Conservation (phyloP, 1,140 invertebrate genomes). For the Orchestia grillus region DNA sequence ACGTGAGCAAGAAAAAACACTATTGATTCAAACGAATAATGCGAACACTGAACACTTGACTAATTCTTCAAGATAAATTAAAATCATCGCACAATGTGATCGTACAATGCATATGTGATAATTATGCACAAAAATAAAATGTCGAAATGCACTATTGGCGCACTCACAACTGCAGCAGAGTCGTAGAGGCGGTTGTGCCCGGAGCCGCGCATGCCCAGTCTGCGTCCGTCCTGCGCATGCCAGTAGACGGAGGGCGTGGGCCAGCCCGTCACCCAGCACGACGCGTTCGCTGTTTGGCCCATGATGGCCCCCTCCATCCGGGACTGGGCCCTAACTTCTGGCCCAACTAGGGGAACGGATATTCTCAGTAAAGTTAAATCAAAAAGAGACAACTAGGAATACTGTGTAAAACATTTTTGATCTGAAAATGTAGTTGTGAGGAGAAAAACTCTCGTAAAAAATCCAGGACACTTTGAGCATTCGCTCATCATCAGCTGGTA, state of each 20-base stretch:
- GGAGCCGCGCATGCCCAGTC: background rate
- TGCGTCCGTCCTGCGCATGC: background rate
- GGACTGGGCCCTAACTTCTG: background rate
- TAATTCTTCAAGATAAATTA: background rate
- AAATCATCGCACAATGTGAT: background rate
- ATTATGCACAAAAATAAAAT: background rate
- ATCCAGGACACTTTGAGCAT: no score
- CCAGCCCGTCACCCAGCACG: constrained; percentile 3
- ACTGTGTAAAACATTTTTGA: no score
- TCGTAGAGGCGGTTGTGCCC: background rate
- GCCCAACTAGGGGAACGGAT: background rate
- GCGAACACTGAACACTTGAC: no score
- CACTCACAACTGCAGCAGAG: background rate
- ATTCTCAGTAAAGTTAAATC: background rate
- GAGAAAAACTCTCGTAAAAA: no score
- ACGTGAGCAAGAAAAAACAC: no score
- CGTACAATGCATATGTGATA: background rate
- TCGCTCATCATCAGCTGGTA: no score
- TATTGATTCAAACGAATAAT: no score
- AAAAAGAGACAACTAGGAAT: no score
- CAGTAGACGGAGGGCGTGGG: background rate
- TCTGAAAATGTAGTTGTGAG: no score
- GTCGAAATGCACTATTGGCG: background rate
- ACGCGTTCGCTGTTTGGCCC: background rate
- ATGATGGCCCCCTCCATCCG: constrained; percentile 34